Evolutionary conservation across 2,113 vertebrate species (phyloP).

Genomic region (Lepus timidus): DNA sequence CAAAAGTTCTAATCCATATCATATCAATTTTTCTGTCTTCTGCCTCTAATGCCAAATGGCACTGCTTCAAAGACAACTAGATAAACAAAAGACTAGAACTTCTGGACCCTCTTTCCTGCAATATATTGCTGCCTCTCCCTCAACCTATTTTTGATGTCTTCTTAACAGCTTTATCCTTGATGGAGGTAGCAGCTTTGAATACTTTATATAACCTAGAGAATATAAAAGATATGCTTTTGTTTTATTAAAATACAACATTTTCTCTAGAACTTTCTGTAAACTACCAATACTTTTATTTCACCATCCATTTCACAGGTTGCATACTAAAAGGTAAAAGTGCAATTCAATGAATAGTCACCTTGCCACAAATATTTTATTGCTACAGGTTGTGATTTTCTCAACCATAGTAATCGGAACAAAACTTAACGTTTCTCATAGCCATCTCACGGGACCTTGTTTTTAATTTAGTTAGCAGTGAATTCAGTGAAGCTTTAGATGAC

Average conservation of each 20-base stretch:
- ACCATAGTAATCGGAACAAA: slow-evolving; percentile 34
- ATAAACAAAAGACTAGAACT: neutral
- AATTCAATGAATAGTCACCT: neutral
- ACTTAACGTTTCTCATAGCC: neutral
- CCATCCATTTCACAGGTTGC: neutral
- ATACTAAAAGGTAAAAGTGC: neutral
- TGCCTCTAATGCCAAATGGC: neutral
- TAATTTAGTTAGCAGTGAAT: slow-evolving; percentile 89
- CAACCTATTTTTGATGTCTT: neutral
- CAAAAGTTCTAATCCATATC: slow-evolving; percentile 4
- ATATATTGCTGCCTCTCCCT: neutral
- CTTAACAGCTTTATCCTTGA: neutral
- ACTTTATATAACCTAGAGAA: neutral
- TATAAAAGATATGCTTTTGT: neutral
- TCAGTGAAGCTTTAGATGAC: slow-evolving; percentile 85
- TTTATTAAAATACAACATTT: neutral
- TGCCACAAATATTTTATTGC: slow-evolving; percentile 69
- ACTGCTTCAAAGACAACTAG: neutral
- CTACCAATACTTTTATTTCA: neutral
- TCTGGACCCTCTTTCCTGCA: neutral
- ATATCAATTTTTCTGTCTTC: neutral
- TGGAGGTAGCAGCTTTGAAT: neutral
- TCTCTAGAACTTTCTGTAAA: neutral
- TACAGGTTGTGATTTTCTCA: slow-evolving; percentile 41
- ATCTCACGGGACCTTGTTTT: slow-evolving; percentile 9